Evolutionary conservation across 2,888 invertebrate species (phyloP).

Genomic region (Epistrophella euchroma): DNA sequence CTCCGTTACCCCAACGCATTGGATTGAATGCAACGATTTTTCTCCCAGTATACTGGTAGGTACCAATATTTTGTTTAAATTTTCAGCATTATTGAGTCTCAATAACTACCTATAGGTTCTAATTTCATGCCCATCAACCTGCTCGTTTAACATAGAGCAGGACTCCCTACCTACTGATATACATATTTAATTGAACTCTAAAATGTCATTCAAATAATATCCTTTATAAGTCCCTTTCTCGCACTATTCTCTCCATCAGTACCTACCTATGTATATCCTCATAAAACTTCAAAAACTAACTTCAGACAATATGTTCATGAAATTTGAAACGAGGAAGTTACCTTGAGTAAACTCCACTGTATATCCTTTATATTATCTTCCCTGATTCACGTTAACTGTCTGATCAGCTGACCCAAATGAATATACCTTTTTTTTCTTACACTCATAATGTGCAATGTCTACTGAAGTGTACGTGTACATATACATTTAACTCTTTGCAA

Average conservation of each 20-base stretch:
- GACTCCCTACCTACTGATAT: background rate
- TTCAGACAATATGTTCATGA: conserved; percentile 25
- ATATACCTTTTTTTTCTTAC: conserved; percentile 8
- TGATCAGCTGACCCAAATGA: conserved; percentile 25
- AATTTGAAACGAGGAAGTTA: conserved; percentile 74
- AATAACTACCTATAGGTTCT: background rate
- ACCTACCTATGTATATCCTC: background rate
- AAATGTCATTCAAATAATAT: background rate
- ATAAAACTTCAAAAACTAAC: background rate
- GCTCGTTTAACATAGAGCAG: too few relatives aligned
- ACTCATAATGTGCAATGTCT: conserved; percentile 37
- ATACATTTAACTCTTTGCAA: conserved; percentile 47
- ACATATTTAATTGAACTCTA: background rate
- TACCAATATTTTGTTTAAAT: too few relatives aligned
- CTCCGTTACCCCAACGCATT: too few relatives aligned
- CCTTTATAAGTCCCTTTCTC: background rate
- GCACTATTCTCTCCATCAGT: background rate
- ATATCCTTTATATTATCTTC: background rate
- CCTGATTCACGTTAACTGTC: conserved; percentile 45
- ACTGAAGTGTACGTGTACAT: conserved; percentile 49
- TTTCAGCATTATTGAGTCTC: too few relatives aligned
- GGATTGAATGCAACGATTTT: too few relatives aligned
- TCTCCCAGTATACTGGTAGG: too few relatives aligned
- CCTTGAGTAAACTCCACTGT: conserved; percentile 59
- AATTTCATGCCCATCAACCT: background rate